Conservation (phyloP, 1,140 invertebrate species). For the Phthorimaea operculella region DNA sequence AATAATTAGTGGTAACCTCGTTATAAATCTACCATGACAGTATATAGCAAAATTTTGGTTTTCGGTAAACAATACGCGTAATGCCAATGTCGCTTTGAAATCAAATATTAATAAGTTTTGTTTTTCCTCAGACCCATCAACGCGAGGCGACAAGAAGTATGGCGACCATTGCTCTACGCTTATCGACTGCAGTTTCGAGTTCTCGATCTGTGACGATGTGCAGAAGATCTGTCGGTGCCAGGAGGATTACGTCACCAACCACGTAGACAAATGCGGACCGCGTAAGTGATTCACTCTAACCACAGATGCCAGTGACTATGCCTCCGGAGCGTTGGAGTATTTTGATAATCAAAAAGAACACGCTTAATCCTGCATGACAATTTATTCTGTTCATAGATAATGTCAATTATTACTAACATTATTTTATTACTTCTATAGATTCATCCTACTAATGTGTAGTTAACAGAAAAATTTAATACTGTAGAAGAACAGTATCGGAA, state of each 20-base stretch:
- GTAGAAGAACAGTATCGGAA: too few relatives aligned
- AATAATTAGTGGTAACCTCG: too few relatives aligned
- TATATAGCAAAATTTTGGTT: too few relatives aligned
- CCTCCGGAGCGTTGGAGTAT: neutral
- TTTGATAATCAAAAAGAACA: neutral
- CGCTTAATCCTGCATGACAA: too few relatives aligned
- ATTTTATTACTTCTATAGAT: too few relatives aligned
- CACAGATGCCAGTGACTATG: neutral
- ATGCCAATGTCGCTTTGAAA: neutral
- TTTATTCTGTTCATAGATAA: too few relatives aligned
- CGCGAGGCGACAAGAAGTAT: constrained; percentile 34
- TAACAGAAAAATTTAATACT: too few relatives aligned
- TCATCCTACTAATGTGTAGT: too few relatives aligned
- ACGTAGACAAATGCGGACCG: constrained; percentile 85
- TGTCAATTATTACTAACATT: too few relatives aligned
- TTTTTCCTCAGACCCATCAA: constrained; percentile 35
- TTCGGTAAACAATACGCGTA: too few relatives aligned
- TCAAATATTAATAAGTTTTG: neutral
- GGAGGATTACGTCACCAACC: constrained; percentile 79
- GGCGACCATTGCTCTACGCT: constrained; percentile 78
- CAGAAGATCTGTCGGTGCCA: constrained; percentile 77
- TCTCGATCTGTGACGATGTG: constrained; percentile 75
- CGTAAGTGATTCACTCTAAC: constrained; percentile 67
- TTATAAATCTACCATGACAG: too few relatives aligned
- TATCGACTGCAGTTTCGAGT: constrained; percentile 77